phyloP scores from a whole-genome alignment of 2,888 invertebrate genomes.

The Ichneumon xanthorius region DNA sequence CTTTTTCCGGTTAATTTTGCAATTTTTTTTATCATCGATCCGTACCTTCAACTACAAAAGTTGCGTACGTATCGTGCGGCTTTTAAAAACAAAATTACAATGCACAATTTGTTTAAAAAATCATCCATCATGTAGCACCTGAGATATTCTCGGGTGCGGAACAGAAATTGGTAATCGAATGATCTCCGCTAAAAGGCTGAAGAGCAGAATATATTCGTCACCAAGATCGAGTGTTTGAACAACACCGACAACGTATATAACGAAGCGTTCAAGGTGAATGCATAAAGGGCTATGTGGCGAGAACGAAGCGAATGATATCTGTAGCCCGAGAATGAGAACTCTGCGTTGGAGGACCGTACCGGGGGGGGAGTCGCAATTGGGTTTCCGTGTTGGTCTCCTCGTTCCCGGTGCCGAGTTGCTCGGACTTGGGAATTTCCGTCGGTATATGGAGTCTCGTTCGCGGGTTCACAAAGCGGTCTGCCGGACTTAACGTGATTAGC shows the following conservation, averaged over 20 bases:
- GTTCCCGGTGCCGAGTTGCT: slow-evolving; percentile 58
- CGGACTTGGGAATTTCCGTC: slow-evolving; percentile 79
- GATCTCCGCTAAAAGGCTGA: neutral
- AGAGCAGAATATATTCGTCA: neutral
- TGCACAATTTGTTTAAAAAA: too few species aligned
- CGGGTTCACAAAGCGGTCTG: slow-evolving; percentile 82
- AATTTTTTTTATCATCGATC: too few species aligned
- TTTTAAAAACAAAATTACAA: too few species aligned
- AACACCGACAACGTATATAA: slow-evolving; percentile 30
- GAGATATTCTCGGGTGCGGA: neutral
- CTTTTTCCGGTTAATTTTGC: too few species aligned
- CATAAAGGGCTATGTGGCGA: slow-evolving; percentile 24
- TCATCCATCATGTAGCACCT: too few species aligned
- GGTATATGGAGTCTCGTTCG: slow-evolving; percentile 72
- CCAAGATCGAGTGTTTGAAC: slow-evolving; percentile 10
- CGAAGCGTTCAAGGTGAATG: slow-evolving; percentile 39
- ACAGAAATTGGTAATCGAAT: neutral
- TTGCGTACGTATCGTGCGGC: too few species aligned
- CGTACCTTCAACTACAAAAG: too few species aligned
- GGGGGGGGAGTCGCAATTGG: slow-evolving; percentile 63
- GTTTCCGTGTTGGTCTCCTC: slow-evolving; percentile 67
- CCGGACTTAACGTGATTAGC: slow-evolving; percentile 84
- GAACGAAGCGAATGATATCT: slow-evolving; percentile 55
- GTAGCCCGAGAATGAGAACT: slow-evolving; percentile 64
- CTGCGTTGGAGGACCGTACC: slow-evolving; percentile 52